Conservation (phyloP, 2,888 invertebrate species). For the Amphipoea oculea region DNA sequence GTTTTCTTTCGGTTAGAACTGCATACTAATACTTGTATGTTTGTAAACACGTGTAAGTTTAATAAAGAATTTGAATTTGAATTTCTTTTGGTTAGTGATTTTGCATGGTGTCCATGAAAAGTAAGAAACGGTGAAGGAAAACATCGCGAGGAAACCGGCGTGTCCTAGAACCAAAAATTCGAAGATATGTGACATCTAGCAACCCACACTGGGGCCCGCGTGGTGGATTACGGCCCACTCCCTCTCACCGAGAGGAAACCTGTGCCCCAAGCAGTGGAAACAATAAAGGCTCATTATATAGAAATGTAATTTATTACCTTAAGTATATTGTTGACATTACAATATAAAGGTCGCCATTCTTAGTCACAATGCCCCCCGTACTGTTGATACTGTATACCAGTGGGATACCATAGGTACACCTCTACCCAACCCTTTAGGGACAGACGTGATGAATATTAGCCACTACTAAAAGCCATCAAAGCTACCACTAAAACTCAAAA, state of each 20-base stretch:
- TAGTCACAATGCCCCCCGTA: not conserved
- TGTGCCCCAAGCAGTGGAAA: not conserved
- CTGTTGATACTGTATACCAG: not conserved
- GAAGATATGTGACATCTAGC: too few relatives aligned
- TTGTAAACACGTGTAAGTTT: too few relatives aligned
- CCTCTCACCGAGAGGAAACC: too few relatives aligned
- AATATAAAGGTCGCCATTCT: not conserved
- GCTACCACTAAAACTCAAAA: not conserved
- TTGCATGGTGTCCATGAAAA: not conserved
- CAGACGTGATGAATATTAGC: not conserved
- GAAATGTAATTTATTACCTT: not conserved
- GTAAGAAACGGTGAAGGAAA: too few relatives aligned
- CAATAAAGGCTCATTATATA: not conserved
- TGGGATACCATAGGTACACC: not conserved
- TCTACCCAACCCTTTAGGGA: not conserved
- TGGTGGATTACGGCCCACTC: not conserved
- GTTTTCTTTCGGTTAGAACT: too few relatives aligned
- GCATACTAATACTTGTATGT: too few relatives aligned
- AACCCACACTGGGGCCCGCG: too few relatives aligned
- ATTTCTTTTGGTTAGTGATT: not conserved
- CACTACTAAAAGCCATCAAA: constrained; percentile 15
- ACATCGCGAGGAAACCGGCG: too few relatives aligned
- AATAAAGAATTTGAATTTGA: too few relatives aligned
- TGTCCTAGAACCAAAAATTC: too few relatives aligned
- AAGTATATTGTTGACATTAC: not conserved